phyloP scores from a whole-genome alignment of 1,140 invertebrate genomes.

The Archivesica marissinica region DNA sequence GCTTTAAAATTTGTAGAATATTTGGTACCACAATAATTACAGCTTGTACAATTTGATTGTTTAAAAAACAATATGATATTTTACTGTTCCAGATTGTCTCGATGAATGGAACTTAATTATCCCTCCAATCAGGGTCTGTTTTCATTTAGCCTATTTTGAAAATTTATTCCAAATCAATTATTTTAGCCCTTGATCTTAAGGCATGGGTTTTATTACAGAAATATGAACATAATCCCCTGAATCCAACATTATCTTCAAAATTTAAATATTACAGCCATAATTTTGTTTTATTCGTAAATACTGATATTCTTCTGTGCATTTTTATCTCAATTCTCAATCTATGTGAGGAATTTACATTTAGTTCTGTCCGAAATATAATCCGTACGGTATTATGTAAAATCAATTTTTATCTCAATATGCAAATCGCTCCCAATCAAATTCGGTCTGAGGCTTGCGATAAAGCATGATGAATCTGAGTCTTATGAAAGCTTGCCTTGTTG shows the following conservation, averaged over 20 bases:
- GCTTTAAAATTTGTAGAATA: too few species aligned
- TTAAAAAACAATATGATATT: background rate
- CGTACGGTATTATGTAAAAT: conserved; percentile 60
- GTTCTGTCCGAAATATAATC: conserved; percentile 63
- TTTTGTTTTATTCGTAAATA: conserved; percentile 60
- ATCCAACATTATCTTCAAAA: conserved; percentile 36
- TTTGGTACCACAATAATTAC: too few species aligned
- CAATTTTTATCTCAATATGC: conserved; percentile 65
- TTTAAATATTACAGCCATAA: conserved; percentile 46
- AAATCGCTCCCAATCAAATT: conserved; percentile 56
- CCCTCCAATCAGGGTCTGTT: conserved; percentile 9
- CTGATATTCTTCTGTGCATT: conserved; percentile 37
- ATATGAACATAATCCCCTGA: conserved; percentile 19
- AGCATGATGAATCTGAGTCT: conserved; percentile 55
- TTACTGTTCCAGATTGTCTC: conserved; percentile 7
- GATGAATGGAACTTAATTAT: conserved; percentile 8
- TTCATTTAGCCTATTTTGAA: conserved; percentile 29
- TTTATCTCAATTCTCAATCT: conserved; percentile 27
- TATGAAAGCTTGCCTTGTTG: conserved; percentile 64
- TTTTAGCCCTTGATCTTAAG: conserved; percentile 15
- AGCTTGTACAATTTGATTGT: too few species aligned
- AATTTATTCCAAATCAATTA: conserved; percentile 29
- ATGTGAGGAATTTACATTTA: conserved; percentile 55
- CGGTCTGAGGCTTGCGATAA: conserved; percentile 54
- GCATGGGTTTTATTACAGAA: background rate